Evolutionary conservation across 2,888 invertebrate genomes (phyloP).

Genomic region (Cryptops parisi): DNA sequence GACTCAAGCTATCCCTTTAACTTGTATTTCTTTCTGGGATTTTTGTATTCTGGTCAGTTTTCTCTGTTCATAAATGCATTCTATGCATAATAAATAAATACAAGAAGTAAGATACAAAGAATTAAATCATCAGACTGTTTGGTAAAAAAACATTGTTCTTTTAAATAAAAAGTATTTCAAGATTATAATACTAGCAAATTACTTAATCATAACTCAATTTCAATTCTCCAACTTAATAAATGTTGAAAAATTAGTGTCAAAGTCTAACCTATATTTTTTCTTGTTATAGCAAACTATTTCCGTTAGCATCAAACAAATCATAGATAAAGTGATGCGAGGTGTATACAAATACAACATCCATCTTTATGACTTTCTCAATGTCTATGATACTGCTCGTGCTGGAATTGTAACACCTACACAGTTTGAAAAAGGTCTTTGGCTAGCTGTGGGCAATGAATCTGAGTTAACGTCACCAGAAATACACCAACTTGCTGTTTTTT

Average conservation of each 20-base stretch:
- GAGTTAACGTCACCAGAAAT: conserved; percentile 7
- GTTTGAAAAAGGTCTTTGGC: conserved; percentile 10
- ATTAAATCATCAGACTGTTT: too few relatives aligned
- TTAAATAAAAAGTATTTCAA: too few relatives aligned
- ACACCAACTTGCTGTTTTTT: background rate
- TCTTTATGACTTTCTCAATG: conserved; percentile 10
- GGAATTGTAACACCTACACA: conserved; percentile 6
- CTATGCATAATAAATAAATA: too few relatives aligned
- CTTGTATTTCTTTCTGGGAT: too few relatives aligned
- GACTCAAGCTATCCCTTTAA: too few relatives aligned
- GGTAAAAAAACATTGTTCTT: too few relatives aligned
- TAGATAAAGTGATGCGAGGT: conserved; percentile 5
- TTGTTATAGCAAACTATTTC: conserved; percentile 1
- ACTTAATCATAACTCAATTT: too few relatives aligned
- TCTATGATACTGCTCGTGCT: conserved; percentile 3
- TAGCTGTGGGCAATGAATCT: conserved; percentile 8
- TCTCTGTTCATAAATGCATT: too few relatives aligned
- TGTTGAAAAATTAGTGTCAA: background rate
- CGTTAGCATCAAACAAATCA: conserved; percentile 9
- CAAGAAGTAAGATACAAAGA: too few relatives aligned
- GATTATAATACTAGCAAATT: too few relatives aligned
- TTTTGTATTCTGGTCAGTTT: too few relatives aligned
- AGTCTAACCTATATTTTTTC: background rate
- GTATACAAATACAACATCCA: conserved; percentile 12
- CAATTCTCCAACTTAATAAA: too few relatives aligned